These are phyloP conservation scores for Rhagonycha fulva DNA, from an alignment of 2,888 invertebrate species.

Conservation along the genomic window DNA sequence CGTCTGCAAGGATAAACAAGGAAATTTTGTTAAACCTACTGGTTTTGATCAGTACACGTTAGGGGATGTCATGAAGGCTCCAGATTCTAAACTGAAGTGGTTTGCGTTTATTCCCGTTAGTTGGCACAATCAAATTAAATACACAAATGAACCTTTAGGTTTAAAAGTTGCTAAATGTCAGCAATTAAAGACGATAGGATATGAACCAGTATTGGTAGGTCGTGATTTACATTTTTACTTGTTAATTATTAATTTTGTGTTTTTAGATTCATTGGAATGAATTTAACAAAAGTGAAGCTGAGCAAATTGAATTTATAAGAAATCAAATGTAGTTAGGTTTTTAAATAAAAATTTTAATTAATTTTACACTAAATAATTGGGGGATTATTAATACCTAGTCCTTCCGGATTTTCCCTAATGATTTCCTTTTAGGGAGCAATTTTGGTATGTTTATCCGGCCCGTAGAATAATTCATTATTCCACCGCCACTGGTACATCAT, in stretches of 20 bases:
- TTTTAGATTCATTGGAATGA: constrained; percentile 43
- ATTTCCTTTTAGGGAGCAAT: no score
- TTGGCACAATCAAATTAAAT: constrained; percentile 64
- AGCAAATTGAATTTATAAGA: background rate
- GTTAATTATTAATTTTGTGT: background rate
- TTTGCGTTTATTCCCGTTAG: constrained; percentile 64
- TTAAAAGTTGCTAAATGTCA: constrained; percentile 64
- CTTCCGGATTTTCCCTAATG: no score
- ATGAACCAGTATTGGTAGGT: constrained; percentile 61
- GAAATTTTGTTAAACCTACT: constrained; percentile 56
- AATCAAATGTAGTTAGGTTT: background rate
- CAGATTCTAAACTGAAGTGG: constrained; percentile 52
- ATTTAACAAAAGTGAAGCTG: background rate
- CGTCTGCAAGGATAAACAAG: constrained; percentile 53
- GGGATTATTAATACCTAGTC: no score
- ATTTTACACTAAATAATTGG: no score
- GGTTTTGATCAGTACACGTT: constrained; percentile 58
- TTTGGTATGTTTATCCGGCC: background rate
- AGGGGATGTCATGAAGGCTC: constrained; percentile 54
- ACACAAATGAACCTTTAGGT: constrained; percentile 60
- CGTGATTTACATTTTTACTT: background rate
- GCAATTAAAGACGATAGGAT: constrained; percentile 67
- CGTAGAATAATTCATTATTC: background rate
- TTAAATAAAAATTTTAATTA: background rate
- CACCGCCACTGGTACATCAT: background rate